phyloP scores from a whole-genome alignment of 1,140 invertebrate species.

The Tenebrio molitor region DNA sequence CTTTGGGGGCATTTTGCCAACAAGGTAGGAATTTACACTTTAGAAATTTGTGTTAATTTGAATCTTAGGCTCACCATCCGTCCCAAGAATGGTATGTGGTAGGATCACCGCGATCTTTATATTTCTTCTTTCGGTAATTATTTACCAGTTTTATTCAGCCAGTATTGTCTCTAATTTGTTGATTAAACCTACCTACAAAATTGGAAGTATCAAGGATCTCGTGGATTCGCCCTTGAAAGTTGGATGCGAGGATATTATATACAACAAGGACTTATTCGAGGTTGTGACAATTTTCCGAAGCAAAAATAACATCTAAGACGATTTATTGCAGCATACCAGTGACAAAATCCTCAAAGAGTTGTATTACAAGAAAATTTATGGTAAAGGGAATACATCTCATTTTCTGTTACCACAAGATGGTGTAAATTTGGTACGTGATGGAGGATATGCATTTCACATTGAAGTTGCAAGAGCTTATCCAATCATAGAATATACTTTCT shows the following conservation, averaged over 20 bases:
- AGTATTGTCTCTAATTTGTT: constrained; percentile 52
- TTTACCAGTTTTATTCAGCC: constrained; percentile 56
- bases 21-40: too few species aligned
- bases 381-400: constrained; percentile 22
- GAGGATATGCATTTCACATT: constrained; percentile 56
- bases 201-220: constrained; percentile 45
- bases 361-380: constrained; percentile 44
- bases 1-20: constrained; percentile 66
- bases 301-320: not conserved
- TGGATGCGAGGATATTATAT: constrained; percentile 45
- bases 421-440: constrained; percentile 48
- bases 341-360: constrained; percentile 38
- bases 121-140: constrained; percentile 49
- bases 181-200: constrained; percentile 41
- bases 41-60: not conserved
- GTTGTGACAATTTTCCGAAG: not conserved
- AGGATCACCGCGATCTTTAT: constrained; percentile 48
- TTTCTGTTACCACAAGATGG: constrained; percentile 45
- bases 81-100: constrained; percentile 27
- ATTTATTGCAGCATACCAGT: constrained; percentile 40
- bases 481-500: constrained; percentile 52
- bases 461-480: constrained; percentile 55
- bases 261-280: constrained; percentile 42
- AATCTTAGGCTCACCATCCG: not conserved
- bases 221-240: constrained; percentile 29